These are phyloP conservation scores for Apostichopus parvimensis DNA, from an alignment of 35 echinoderm and acorn worm genomes.

Conservation along the genomic window DNA sequence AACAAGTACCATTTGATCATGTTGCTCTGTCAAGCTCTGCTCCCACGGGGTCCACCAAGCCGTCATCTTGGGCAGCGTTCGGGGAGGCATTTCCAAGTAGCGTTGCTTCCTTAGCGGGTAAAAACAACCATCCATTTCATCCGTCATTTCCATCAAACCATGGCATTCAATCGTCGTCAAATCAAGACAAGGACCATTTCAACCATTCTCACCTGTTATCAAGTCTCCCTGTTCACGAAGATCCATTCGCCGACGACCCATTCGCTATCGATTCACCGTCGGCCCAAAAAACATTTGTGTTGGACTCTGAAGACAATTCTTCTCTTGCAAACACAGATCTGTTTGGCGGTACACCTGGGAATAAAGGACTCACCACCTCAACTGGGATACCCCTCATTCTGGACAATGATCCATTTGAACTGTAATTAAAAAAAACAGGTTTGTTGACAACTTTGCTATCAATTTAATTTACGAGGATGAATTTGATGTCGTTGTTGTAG, in stretches of 20 bases:
- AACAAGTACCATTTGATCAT: conserved; percentile 45
- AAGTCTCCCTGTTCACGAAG: conserved; percentile 75
- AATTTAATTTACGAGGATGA: neutral
- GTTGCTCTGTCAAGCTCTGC: conserved; percentile 29
- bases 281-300: conserved; percentile 66
- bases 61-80: neutral
- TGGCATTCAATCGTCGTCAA: neutral
- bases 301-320: conserved; percentile 17
- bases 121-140: neutral
- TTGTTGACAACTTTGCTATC: neutral
- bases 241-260: conserved; percentile 88
- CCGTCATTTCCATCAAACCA: conserved; percentile 3
- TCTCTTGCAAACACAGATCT: conserved; percentile 52
- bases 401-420: conserved; percentile 30
- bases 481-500: neutral
- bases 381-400: conserved; percentile 45
- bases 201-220: conserved; percentile 20
- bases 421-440: conserved; percentile 26
- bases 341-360: neutral
- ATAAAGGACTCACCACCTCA: conserved; percentile 41
- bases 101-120: neutral
- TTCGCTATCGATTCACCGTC: conserved; percentile 66
- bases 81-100: neutral
- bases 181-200: neutral
- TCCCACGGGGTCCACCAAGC: neutral